Conservation (phyloP, 2,888 invertebrate genomes). For the Platycnemis pennipes region DNA sequence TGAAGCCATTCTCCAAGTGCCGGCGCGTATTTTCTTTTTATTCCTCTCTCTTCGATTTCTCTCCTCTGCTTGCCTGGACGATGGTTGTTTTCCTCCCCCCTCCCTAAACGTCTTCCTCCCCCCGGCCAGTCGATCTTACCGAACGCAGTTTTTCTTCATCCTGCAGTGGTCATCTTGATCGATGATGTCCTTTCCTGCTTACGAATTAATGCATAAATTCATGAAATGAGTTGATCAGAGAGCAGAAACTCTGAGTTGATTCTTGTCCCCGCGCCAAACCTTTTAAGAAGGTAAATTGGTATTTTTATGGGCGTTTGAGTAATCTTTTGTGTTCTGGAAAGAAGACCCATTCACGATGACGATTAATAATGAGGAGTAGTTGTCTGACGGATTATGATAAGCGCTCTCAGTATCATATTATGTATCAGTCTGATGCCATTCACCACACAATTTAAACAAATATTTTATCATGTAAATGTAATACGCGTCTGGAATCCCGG, state of each 20-base stretch:
- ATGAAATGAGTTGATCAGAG: neutral
- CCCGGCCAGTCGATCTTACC: neutral
- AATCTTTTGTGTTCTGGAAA: neutral
- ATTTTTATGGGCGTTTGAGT: neutral
- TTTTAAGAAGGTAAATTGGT: neutral
- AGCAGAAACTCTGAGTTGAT: too few relatives aligned
- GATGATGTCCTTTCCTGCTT: slow-evolving; percentile 20
- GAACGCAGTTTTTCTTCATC: slow-evolving; percentile 13
- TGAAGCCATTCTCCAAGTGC: neutral
- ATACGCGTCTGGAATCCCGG: too few relatives aligned
- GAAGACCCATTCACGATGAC: neutral
- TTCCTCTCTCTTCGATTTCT: neutral
- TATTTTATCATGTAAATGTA: neutral
- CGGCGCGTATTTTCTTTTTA: neutral
- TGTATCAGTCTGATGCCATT: neutral
- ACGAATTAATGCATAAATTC: neutral
- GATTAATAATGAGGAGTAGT: neutral
- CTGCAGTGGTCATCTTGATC: neutral
- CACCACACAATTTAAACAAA: neutral
- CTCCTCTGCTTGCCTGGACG: too few relatives aligned
- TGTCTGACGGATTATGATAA: neutral
- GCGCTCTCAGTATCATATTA: neutral
- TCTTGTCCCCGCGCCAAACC: neutral
- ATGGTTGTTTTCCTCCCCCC: neutral
- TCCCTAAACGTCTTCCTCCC: neutral